phyloP scores from a whole-genome alignment of 2,113 vertebrate species.

The Odobenus rosmarus region DNA sequence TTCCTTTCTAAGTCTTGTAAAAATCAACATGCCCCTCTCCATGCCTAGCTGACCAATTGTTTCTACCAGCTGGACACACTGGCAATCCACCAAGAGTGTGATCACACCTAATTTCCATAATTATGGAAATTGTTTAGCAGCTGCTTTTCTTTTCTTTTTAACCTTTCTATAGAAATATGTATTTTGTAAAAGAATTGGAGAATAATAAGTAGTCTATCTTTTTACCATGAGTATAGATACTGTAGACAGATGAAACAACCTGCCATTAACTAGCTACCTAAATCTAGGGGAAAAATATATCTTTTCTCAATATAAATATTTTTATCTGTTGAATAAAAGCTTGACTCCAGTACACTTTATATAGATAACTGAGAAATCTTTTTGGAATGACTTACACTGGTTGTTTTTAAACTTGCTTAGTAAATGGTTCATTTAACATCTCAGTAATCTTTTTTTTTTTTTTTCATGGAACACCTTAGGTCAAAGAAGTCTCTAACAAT shows the following conservation, averaged over 20 bases:
- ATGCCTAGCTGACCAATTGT: background rate
- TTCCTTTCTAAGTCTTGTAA: background rate
- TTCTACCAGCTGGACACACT: slow-evolving; percentile 14
- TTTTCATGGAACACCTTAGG: background rate
- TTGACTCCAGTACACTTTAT: background rate
- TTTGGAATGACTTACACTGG: background rate
- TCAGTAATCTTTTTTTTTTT: background rate
- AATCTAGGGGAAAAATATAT: background rate
- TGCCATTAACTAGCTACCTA: background rate
- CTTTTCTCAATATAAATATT: background rate
- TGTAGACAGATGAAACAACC: background rate
- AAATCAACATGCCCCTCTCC: background rate
- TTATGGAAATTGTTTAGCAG: slow-evolving; percentile 55
- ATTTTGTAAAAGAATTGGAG: slow-evolving; percentile 14
- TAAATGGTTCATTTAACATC: background rate
- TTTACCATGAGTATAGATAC: background rate
- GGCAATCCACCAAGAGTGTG: slow-evolving; percentile 47
- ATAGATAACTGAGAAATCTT: background rate
- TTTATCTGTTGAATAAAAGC: background rate
- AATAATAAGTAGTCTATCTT: background rate
- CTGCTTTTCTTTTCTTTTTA: slow-evolving; percentile 62
- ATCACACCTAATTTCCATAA: slow-evolving; percentile 52
- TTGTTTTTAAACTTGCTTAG: background rate
- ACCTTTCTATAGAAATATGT: slow-evolving; percentile 38
- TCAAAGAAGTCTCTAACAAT: background rate